phyloP scores from a whole-genome alignment of 2,797 vertebrate genomes.

The Helostoma temminkii region DNA sequence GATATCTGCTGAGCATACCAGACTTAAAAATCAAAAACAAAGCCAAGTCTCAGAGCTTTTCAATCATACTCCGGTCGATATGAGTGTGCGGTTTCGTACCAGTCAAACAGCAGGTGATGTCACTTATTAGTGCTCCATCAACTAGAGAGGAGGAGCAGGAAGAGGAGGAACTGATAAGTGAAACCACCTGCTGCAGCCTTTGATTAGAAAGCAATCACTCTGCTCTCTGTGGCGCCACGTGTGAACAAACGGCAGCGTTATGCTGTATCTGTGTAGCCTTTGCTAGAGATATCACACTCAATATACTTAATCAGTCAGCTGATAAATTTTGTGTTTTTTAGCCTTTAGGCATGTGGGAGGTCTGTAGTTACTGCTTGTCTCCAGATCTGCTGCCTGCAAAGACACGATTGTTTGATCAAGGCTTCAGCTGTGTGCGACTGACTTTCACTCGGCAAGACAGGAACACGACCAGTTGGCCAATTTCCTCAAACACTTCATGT shows the following conservation, averaged over 20 bases:
- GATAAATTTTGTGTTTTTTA: slow-evolving; percentile 42
- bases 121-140: slow-evolving; percentile 29
- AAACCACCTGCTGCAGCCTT: slow-evolving; percentile 52
- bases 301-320: slow-evolving; percentile 6
- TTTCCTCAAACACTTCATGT: slow-evolving; percentile 68
- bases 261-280: neutral
- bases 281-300: neutral
- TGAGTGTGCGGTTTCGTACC: slow-evolving; percentile 2
- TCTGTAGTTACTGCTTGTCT: slow-evolving; percentile 43
- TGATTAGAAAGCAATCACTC: slow-evolving; percentile 39
- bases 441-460: slow-evolving; percentile 42
- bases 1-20: neutral
- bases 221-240: slow-evolving; percentile 4
- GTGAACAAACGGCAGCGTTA: neutral
- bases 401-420: slow-evolving; percentile 52
- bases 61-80: neutral
- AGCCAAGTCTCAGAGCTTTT: neutral
- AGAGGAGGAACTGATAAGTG: slow-evolving; percentile 38
- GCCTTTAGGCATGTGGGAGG: slow-evolving; percentile 23
- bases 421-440: slow-evolving; percentile 37
- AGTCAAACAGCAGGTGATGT: slow-evolving; percentile 12
- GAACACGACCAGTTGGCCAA: slow-evolving; percentile 73
- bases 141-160: slow-evolving; percentile 28
- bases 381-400: slow-evolving; percentile 41
- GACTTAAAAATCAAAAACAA: neutral